A percentile compares a stretch with the other conserved stretches of the same genome.
Evolutionary conservation across 2,888 invertebrate species (phyloP).

Genomic region (Sarcophaga rosellei): DNA sequence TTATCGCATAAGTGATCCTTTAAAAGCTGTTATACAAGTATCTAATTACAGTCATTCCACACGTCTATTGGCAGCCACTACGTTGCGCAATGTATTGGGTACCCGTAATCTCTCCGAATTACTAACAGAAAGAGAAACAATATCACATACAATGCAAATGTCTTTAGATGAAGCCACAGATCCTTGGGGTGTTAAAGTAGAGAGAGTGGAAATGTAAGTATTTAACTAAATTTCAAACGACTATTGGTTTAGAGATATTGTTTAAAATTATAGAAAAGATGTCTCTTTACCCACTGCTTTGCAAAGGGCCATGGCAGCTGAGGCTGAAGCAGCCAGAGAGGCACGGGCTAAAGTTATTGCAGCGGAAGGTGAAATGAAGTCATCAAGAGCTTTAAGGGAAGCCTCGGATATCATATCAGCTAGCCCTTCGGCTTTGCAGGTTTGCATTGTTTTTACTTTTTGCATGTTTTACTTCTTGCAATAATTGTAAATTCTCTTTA

Average conservation of each 20-base stretch:
- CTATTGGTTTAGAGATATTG: background rate
- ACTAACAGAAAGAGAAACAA: constrained; percentile 94
- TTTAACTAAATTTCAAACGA: background rate
- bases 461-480: constrained; percentile 13
- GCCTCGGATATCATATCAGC: constrained; percentile 90
- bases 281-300: constrained; percentile 89
- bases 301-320: constrained; percentile 91
- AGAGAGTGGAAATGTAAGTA: constrained; percentile 95
- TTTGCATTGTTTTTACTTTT: constrained; percentile 50
- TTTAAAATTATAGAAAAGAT: constrained; percentile 84
- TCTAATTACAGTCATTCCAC: constrained; percentile 92
- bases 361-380: constrained; percentile 92
- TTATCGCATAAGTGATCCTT: constrained; percentile 90
- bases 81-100: constrained; percentile 94
- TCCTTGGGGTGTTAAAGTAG: constrained; percentile 96
- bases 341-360: constrained; percentile 85
- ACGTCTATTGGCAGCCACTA: constrained; percentile 90
- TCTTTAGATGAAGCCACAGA: constrained; percentile 87
- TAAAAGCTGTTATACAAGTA: constrained; percentile 88
- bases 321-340: constrained; percentile 90
- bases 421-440: constrained; percentile 87
- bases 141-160: constrained; percentile 94
- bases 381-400: constrained; percentile 90
- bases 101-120: constrained; percentile 95
- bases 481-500: constrained; percentile 73